These are phyloP conservation scores for Cheirogaleus major DNA, from an alignment of 2,797 vertebrate genomes.

Conservation along the genomic window DNA sequence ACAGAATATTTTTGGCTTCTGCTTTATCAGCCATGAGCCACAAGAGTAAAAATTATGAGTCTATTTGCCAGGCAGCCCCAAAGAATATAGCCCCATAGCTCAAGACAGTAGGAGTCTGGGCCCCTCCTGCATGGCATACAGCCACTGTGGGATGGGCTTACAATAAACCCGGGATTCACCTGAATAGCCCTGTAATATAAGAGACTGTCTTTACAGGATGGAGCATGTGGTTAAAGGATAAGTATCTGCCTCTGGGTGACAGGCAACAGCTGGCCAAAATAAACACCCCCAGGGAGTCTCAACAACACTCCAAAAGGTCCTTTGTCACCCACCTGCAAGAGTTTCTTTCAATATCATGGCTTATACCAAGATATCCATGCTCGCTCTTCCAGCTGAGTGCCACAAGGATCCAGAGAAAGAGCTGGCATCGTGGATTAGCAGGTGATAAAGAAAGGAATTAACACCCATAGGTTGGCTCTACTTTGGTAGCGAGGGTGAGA, in stretches of 20 bases:
- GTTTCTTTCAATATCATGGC: background rate
- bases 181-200: background rate
- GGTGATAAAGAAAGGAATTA: conserved; percentile 67
- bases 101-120: background rate
- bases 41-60: conserved; percentile 22
- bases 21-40: background rate
- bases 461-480: conserved; percentile 41
- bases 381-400: conserved; percentile 9
- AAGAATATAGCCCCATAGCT: background rate
- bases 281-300: background rate
- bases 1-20: background rate
- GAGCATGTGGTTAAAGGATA: background rate
- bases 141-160: background rate
- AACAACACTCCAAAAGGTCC: background rate
- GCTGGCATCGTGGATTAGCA: conserved; percentile 35
- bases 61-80: background rate
- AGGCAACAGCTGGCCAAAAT: background rate
- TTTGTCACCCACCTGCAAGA: background rate
- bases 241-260: background rate
- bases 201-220: background rate
- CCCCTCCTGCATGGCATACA: background rate
- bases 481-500: conserved; percentile 52
- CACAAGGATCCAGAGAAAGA: conserved; percentile 2
- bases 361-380: background rate
- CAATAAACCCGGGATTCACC: background rate